Percentiles rank a stretch among this genome's conserved stretches.
These are phyloP conservation scores for Penaeus chinensis DNA, from an alignment of 1,140 invertebrate species.

Conservation along the genomic window DNA sequence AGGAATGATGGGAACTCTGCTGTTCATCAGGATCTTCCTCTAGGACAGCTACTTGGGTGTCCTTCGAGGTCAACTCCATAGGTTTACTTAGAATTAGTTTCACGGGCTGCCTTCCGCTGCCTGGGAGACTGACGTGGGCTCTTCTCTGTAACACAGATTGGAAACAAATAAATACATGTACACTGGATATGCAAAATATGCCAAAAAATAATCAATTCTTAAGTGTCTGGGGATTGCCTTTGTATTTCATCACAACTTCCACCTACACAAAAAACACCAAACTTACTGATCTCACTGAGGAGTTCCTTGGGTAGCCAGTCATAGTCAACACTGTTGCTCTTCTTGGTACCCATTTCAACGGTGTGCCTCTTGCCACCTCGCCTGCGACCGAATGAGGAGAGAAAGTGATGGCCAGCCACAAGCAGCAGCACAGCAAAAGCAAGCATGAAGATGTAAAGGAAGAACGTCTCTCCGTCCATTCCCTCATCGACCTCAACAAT, in stretches of 20 bases:
- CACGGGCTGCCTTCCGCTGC: constrained; percentile 55
- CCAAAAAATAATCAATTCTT: neutral
- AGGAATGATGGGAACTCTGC: neutral
- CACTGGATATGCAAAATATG: neutral
- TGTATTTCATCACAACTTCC: neutral
- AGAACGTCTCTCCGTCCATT: constrained; percentile 97
- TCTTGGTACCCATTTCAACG: constrained; percentile 81
- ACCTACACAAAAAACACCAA: neutral
- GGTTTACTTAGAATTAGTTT: constrained; percentile 60
- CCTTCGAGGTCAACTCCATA: constrained; percentile 19
- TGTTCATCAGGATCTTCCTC: neutral
- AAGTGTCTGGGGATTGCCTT: neutral
- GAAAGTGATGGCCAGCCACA: constrained; percentile 89
- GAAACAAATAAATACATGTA: neutral
- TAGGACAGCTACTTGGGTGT: constrained; percentile 18
- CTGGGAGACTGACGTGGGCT: constrained; percentile 50
- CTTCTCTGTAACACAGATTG: constrained; percentile 25
- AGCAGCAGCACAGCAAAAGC: constrained; percentile 88
- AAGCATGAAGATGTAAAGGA: constrained; percentile 94
- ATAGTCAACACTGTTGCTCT: constrained; percentile 91
- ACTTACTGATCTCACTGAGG: constrained; percentile 68
- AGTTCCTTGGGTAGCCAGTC: constrained; percentile 97
- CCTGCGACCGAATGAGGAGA: constrained; percentile 79
- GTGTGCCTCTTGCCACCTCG: constrained; percentile 73
- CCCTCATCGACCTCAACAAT: constrained; percentile 97